Evolutionary conservation across 2,797 vertebrate genomes (phyloP), one percentile per base, ranked within the genome.

Genomic region (Cuculus canorus): DNA sequence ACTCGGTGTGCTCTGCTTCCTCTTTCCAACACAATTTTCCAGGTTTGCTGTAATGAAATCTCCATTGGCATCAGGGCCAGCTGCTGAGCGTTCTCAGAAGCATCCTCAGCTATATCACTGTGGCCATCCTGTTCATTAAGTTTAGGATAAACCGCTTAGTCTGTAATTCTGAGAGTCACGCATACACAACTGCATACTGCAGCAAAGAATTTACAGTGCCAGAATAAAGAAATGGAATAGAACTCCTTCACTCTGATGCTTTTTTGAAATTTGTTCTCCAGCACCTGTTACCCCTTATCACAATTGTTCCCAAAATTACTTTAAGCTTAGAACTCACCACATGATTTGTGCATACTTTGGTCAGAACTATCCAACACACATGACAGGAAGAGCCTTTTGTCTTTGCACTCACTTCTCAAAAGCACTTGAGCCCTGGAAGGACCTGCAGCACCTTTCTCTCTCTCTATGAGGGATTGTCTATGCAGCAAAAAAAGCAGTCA

Each of bases 101-200:
- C 79, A 68, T 39, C 30, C 65, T 82, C 19, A 9, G 61, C 73
- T n/a, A 28, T 17, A 63, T 53, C 24, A 15, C 70, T 12, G 3
- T 14, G 64, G 60, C 53, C 47, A 43, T 35, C 50, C 64, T 37
- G 21, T 33, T 61, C 41, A 16, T 24, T 35, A 28, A 16, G 16
- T 9, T 24, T 3, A 64, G 65, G 54, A 75, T 30, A 83, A 78
- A 56, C 12, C 10, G 17, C 59, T 66, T 47, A 10, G 30, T 10
- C 30, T 54, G 12, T 19, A 33, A 45, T 22, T 68, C 10, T 66
- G 28, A 60, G 56, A 41, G 13, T 12, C 64, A 8, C 4, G 48
- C 25, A 30, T 2, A 21, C 11, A 4, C 10, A 68, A 39, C 45
- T 0, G 0, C 63, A 23, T 11, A 7, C 25, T 59, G 72, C 45